phyloP scores from a whole-genome alignment of 2,113 vertebrate genomes.

The Grantiella picta region DNA sequence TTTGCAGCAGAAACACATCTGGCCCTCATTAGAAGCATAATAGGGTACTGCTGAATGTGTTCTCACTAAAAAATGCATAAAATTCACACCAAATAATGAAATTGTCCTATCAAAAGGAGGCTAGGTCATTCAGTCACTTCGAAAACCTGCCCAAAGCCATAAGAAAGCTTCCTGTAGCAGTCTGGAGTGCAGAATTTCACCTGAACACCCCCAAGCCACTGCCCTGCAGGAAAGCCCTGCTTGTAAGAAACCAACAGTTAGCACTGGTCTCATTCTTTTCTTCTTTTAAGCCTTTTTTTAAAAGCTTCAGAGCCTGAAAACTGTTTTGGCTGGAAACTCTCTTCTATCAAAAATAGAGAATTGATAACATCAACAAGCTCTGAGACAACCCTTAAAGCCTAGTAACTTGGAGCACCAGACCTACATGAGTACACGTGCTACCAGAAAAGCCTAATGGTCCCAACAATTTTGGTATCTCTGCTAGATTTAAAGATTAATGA shows the following conservation, averaged over 20 bases:
- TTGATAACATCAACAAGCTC: neutral
- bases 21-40: neutral
- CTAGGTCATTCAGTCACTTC: neutral
- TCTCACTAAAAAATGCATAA: neutral
- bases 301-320: neutral
- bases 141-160: neutral
- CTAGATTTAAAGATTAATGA: neutral
- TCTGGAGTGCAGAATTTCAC: neutral
- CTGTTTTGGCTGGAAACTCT: neutral
- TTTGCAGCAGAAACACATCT: neutral
- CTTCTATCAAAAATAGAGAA: neutral
- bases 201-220: neutral
- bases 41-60: neutral
- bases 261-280: neutral
- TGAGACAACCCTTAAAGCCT: neutral
- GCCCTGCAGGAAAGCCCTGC: neutral
- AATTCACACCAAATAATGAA: neutral
- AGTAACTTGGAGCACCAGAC: neutral
- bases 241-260: neutral
- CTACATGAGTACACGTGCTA: accelerated
- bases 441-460: neutral
- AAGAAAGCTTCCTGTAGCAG: neutral
- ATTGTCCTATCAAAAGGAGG: neutral
- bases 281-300: neutral
- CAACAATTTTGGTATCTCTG: neutral